These are phyloP conservation scores for Callyntrura guangdongensis DNA, from an alignment of 2,888 invertebrate genomes.

Conservation along the genomic window DNA sequence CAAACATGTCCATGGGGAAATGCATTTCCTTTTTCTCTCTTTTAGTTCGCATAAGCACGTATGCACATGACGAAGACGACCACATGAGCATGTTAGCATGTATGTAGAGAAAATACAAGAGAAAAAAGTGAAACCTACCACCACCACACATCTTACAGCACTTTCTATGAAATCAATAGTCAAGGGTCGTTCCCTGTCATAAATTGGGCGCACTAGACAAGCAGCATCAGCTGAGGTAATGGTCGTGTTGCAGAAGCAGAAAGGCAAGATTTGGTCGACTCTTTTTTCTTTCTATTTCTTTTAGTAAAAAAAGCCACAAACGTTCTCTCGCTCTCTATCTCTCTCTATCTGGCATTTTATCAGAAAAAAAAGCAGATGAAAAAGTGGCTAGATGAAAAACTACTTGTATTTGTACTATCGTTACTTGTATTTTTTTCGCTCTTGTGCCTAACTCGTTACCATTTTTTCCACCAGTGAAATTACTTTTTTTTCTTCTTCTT, in stretches of 20 bases:
- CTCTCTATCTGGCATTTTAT: neutral
- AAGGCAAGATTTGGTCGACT: constrained; percentile 54
- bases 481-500: constrained; percentile 68
- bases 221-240: constrained; percentile 74
- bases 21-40: constrained; percentile 46
- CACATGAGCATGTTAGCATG: neutral
- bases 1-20: constrained; percentile 59
- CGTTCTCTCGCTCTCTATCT: constrained; percentile 34
- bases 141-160: neutral
- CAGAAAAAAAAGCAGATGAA: neutral
- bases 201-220: constrained; percentile 74
- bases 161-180: constrained; percentile 75
- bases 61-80: neutral
- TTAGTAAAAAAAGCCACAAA: neutral
- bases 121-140: neutral
- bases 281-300: neutral
- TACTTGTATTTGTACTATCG: neutral
- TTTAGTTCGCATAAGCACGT: neutral
- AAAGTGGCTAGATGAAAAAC: neutral
- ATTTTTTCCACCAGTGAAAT: constrained; percentile 64
- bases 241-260: neutral
- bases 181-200: constrained; percentile 75
- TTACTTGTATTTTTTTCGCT: neutral
- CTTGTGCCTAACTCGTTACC: constrained; percentile 29
- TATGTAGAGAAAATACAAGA: neutral